phyloP scores from a whole-genome alignment of 2,113 vertebrate genomes.

The Dipodomys stephensi region DNA sequence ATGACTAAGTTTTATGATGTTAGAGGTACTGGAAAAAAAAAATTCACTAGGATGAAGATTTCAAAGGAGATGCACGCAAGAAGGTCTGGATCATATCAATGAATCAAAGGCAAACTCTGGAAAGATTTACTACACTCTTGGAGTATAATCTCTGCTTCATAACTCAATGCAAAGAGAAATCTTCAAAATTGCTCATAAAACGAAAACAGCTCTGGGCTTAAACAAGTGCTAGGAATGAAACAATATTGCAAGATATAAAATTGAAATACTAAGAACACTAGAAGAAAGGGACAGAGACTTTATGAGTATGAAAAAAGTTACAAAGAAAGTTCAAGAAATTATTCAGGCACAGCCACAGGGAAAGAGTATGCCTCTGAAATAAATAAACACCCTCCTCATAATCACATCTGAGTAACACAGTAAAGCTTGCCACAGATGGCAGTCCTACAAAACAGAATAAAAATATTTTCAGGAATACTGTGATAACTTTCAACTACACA shows the following conservation, averaged over 20 bases:
- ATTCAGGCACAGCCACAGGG: neutral
- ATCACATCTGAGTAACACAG: neutral
- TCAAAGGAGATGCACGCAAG: neutral
- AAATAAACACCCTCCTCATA: neutral
- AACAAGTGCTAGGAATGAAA: neutral
- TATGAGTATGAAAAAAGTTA: neutral
- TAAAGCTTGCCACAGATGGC: neutral
- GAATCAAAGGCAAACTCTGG: conserved; percentile 38
- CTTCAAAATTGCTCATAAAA: neutral
- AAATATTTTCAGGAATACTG: neutral
- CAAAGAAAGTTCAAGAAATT: neutral
- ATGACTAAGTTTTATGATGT: conserved; percentile 62
- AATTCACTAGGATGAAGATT: too few species aligned
- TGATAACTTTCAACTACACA: neutral
- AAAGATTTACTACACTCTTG: conserved; percentile 4
- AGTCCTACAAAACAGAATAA: neutral
- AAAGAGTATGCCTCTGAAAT: neutral
- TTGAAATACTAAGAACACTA: neutral
- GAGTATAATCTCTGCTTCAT: conserved; percentile 5
- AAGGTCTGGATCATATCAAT: conserved; percentile 8
- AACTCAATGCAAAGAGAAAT: conserved; percentile 11
- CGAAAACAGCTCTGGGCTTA: neutral
- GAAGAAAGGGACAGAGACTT: neutral
- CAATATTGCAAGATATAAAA: neutral
- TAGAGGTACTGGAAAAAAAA: neutral